Conservation (phyloP, 2,113 vertebrate genomes). For the Terrapene triunguis region DNA sequence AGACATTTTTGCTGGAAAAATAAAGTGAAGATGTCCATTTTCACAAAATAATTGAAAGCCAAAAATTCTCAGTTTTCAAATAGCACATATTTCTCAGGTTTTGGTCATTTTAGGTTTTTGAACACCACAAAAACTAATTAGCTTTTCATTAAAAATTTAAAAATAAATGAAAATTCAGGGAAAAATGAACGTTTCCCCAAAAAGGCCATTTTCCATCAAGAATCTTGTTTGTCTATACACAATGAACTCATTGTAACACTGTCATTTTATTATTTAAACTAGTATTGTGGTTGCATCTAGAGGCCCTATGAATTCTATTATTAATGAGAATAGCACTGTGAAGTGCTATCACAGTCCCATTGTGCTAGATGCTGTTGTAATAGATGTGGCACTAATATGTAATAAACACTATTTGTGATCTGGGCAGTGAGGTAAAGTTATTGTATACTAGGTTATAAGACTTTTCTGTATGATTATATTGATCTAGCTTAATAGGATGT, state of each 20-base stretch:
- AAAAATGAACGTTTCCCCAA: background rate
- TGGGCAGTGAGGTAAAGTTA: background rate
- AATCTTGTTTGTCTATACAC: background rate
- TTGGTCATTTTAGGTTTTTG: too few relatives aligned
- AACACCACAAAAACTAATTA: too few relatives aligned
- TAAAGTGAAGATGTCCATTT: too few relatives aligned
- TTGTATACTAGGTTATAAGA: background rate
- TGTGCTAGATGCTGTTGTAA: too few relatives aligned
- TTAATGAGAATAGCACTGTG: background rate
- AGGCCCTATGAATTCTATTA: background rate
- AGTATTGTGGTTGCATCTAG: background rate
- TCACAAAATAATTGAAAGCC: too few relatives aligned
- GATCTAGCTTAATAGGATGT: background rate
- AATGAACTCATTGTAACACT: background rate
- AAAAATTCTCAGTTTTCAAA: too few relatives aligned
- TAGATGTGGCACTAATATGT: too few relatives aligned
- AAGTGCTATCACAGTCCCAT: too few relatives aligned
- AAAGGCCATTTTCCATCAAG: background rate
- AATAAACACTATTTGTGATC: background rate
- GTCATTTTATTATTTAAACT: background rate
- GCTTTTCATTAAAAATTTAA: too few relatives aligned
- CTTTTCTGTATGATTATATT: background rate
- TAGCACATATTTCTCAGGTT: too few relatives aligned
- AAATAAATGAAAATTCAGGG: too few relatives aligned
- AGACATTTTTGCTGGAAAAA: too few relatives aligned